These are phyloP conservation scores for Benthosema pterotum DNA, from an alignment of 2,797 vertebrate genomes.

Conservation along the genomic window DNA sequence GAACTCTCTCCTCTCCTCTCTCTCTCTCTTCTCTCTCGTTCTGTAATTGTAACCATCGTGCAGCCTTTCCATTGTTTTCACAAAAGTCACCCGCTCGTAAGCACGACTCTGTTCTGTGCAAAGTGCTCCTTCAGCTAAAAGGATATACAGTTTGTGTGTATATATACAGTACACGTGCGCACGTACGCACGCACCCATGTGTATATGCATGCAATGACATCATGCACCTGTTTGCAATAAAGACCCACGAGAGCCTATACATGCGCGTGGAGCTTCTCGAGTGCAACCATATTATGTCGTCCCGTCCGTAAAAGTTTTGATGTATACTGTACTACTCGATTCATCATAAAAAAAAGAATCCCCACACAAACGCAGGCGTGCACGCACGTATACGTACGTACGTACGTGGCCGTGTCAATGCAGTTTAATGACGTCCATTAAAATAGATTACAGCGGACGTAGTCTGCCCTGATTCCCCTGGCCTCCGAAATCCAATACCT, in stretches of 20 bases:
- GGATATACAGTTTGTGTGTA: no score
- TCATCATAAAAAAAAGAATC: constrained; percentile 51
- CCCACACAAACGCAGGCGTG: constrained; percentile 27
- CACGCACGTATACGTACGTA: background rate
- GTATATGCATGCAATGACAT: constrained; percentile 29
- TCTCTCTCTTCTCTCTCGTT: background rate
- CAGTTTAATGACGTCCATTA: constrained; percentile 52
- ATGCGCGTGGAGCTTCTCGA: constrained; percentile 35
- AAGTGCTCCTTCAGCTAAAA: constrained; percentile 27
- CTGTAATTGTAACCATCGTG: constrained; percentile 62
- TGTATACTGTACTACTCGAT: constrained; percentile 32
- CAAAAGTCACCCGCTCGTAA: constrained; percentile 37
- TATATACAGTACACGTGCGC: no score
- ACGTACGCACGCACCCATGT: no score
- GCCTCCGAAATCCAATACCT: constrained; percentile 55
- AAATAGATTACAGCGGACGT: constrained; percentile 47
- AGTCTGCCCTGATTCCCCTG: constrained; percentile 44
- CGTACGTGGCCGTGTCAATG: constrained; percentile 25
- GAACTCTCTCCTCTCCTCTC: constrained; percentile 37
- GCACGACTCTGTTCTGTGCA: constrained; percentile 25
- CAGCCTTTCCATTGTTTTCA: constrained; percentile 48
- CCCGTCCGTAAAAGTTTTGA: constrained; percentile 41
- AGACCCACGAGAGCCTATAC: constrained; percentile 1
- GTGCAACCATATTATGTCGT: constrained; percentile 26
- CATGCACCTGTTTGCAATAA: constrained; percentile 42